Base-by-base conservation (phyloP, 2,113 vertebrate genomes). In the Genyomyrus donnyi region DNA sequence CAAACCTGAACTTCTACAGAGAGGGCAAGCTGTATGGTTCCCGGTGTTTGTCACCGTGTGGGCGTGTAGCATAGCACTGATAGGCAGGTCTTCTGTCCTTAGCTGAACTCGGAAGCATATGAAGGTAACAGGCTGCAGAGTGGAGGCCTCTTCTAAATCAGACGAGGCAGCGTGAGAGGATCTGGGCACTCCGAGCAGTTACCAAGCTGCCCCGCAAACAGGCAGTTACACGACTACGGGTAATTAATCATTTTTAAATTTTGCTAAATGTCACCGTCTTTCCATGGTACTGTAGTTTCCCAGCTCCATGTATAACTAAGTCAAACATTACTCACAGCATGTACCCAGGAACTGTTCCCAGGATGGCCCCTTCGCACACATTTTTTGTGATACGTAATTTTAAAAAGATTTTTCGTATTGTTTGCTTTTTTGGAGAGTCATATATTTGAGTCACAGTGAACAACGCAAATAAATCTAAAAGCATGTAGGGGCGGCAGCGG, bases 121-220 rank as follows among this genome's bases (percentile, higher is more conserved):
- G 80, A 42, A 45, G 80, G 45, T 8, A 24, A 21, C 89, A 50
- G 46, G 24, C 66, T 92, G 88, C 84, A 27, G 89, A 91, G 27
- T 66, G 56, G 87, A 91, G 89, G 89, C 91, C 90, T 49, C 88
- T 56, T 89, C 90, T 91, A 91, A 90, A 91, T 27, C 27, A 91
- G 46, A 88, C 89, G 86, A 90, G 92, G 89, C 58, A 49, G 83
- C 89, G 88, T 87, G 91, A 13, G 84, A 87, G 83, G 90, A 39
- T 77, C 80, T 27, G 62, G 62, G n/a, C 56, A 11, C 62, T 66
- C 62, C 0, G n/a, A 66, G 24, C n/a, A 66, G 62, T 66, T 66
- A 66, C 62, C 62, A 27, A 27, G 62, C n/a, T 66, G 62, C 62
- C 62, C n/a, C 3, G 9, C n/a, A 39, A 13, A 80, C 35, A 80